Evolutionary conservation across 1,140 invertebrate species (phyloP).

Genomic region (Helicoverpa armigera): DNA sequence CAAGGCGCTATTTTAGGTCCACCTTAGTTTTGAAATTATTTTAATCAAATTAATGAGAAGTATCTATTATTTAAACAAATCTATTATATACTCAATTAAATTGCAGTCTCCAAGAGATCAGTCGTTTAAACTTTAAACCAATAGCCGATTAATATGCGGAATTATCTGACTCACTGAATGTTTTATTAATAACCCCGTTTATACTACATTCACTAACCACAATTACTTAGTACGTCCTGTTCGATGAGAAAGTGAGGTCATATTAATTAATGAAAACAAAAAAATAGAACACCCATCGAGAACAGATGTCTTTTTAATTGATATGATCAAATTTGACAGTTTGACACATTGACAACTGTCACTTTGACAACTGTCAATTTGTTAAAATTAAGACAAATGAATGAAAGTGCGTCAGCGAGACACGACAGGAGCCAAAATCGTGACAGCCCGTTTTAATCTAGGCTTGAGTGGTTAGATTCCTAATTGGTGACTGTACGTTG

Average conservation of each 20-base stretch:
- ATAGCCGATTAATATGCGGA: conserved; percentile 21
- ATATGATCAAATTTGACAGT: neutral
- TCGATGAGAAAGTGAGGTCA: conserved; percentile 46
- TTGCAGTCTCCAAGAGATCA: neutral
- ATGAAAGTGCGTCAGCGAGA: neutral
- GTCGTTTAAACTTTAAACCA: neutral
- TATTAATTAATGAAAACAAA: conserved; percentile 19
- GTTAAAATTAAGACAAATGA: neutral
- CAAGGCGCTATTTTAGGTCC: neutral
- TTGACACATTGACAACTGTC: conserved; percentile 30
- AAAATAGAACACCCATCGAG: conserved; percentile 1
- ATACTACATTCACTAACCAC: conserved; percentile 16
- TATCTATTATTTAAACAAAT: neutral
- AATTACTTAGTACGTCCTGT: conserved; percentile 29
- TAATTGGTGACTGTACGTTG: neutral
- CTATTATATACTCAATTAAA: neutral
- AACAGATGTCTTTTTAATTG: neutral
- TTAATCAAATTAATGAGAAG: no score
- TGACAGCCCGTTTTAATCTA: conserved; percentile 13
- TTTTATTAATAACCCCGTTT: conserved; percentile 27
- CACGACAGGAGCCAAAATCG: neutral
- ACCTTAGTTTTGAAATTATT: neutral
- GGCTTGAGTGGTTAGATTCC: neutral
- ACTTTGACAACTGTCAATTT: conserved; percentile 36
- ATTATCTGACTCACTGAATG: conserved; percentile 36